Conservation (phyloP, 2,888 invertebrate genomes). For the Meiosimyza decipiens region DNA sequence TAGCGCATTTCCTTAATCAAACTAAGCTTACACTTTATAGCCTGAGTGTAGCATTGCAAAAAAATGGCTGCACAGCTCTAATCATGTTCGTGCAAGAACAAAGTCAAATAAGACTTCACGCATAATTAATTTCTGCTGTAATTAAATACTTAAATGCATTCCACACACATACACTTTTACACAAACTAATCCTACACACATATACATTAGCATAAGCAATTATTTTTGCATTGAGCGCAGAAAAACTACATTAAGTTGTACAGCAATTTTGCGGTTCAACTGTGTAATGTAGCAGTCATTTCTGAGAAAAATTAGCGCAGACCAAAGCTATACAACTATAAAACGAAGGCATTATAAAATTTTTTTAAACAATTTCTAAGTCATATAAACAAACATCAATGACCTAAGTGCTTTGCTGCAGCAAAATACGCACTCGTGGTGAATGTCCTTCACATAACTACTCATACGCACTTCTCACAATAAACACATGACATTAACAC, state of each 20-base stretch:
- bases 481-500: constrained; percentile 8
- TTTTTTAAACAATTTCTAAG: no score
- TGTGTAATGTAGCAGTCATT: neutral
- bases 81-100: no score
- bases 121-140: constrained; percentile 26
- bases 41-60: no score
- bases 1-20: no score
- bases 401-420: no score
- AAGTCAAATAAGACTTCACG: neutral
- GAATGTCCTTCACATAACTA: neutral
- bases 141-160: constrained; percentile 5
- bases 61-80: no score
- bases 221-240: neutral
- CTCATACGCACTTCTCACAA: neutral
- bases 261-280: neutral
- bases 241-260: neutral
- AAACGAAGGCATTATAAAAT: no score
- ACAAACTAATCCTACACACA: constrained; percentile 12
- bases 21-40: no score
- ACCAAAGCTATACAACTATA: no score
- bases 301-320: no score
- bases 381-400: no score
- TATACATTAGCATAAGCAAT: constrained; percentile 21
- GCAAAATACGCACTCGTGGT: neutral
- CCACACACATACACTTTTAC: neutral